Evolutionary conservation across 1,140 invertebrate species (phyloP), one percentile per base, ranked within the genome.

Genomic region (Ditylenchus dipsaci): DNA sequence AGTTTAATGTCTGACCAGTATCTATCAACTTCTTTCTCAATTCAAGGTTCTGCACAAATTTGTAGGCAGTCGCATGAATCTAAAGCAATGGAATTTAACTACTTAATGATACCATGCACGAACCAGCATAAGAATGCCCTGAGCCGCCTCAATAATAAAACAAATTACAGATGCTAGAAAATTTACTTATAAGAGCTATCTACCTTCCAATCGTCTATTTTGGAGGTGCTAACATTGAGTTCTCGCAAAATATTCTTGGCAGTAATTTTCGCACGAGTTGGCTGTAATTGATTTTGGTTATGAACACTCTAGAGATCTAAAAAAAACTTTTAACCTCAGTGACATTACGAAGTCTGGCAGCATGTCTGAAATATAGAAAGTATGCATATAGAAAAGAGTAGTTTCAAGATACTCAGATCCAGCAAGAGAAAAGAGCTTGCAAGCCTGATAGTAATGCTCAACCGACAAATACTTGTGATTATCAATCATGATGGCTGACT

Each of bases 381-480:
- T n/a, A n/a, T n/a, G n/a, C n/a, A n/a, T n/a, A 7, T 21, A 53
- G 23, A 53, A 17, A 53, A 21, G 49, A 64, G 9, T 63, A 56
- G 15, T 17, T 11, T 13, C 9, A 15, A n/a, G 17, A 49, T 45
- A 43, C 23, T 77, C 29, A 9, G 66, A 30, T n/a, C 76, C 76
- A 58, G 49, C 33, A 8, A 78, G 26, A n/a, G 72, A 38, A 61
- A 47, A 76, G 7, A 76, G 30, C 56, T 76, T 53, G 42, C 72
- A 76, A 1, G 75, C 75, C 42, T 76, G 76, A 49, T 74, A 77
- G 42, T 77, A 77, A 13, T 77, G 71, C 19, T 77, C 76, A 19
- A 77, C 76, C 1, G 68, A 73, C 23, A 27, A 57, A 53, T 77
- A 77, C 15, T 53, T 42, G 29, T 65, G 43, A 1, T 69, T 65